Conservation (phyloP, 2,888 invertebrate genomes). For the Anorthoa munda region DNA sequence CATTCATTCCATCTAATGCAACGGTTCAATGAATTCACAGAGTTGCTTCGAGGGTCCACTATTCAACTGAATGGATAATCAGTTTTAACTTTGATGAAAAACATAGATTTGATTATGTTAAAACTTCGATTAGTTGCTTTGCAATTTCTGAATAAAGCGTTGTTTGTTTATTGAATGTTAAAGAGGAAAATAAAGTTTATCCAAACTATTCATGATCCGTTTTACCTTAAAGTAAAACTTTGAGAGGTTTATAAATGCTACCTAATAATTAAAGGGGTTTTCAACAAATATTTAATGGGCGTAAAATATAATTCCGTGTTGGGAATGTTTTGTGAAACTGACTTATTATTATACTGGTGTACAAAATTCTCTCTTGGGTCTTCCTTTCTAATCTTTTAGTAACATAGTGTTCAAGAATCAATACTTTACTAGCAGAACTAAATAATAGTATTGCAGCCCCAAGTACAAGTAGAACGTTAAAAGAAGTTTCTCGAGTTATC, state of each 20-base stretch:
- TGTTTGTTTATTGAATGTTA: slow-evolving; percentile 20
- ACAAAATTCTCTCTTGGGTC: background rate
- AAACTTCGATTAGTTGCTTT: slow-evolving; percentile 39
- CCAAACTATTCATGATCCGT: background rate
- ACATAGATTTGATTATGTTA: slow-evolving; percentile 45
- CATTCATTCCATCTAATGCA: slow-evolving; percentile 58
- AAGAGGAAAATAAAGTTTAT: slow-evolving; percentile 16
- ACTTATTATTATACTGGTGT: background rate
- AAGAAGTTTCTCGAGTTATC: slow-evolving; percentile 24
- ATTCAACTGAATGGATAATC: slow-evolving; percentile 45
- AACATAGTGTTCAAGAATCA: slow-evolving; percentile 10
- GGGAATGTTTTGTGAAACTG: background rate
- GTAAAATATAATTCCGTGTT: slow-evolving; percentile 1
- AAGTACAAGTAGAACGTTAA: slow-evolving; percentile 6
- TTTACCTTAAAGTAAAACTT: slow-evolving; percentile 19
- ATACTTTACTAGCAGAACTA: slow-evolving; percentile 3
- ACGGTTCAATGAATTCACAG: slow-evolving; percentile 36
- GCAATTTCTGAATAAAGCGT: slow-evolving; percentile 13
- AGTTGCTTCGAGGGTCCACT: slow-evolving; percentile 22
- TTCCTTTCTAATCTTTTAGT: background rate
- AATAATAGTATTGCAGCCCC: slow-evolving; percentile 12
- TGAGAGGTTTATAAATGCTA: slow-evolving; percentile 21
- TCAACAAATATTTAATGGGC: slow-evolving; percentile 4
- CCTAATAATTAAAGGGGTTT: background rate
- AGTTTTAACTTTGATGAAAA: slow-evolving; percentile 49